Base-by-base conservation (phyloP, 2,113 vertebrate species). In the Cephalopholis sonnerati region DNA sequence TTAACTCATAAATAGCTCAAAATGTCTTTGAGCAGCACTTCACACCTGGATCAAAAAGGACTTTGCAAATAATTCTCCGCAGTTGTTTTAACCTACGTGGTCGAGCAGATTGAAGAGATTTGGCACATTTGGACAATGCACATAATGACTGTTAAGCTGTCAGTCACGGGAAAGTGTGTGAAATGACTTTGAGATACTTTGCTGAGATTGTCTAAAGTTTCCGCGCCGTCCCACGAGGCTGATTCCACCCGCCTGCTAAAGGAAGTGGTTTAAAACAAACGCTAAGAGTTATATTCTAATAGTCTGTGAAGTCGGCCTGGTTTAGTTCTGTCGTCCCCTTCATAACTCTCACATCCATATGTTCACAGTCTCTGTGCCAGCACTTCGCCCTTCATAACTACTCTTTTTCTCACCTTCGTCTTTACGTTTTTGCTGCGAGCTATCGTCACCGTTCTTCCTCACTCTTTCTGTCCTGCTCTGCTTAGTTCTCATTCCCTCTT, bases 1-100 rank as follows among this genome's bases (percentile, higher is more conserved):
- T 51, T 25, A 22, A 66, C 59, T 82, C 75, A 41, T 71, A 73
- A 89, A 79, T 79, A 79, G 75, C 87, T 80, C 51, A 65, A 59
- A 22, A n/a, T 24, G 29, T 50, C 58, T 72, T 48, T 24, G 15
- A 69, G 74, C 73, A 53, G 54, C 59, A 29, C 41, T 69, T 82
- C 67, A 77, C 83, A 75, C 70, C 54, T 58, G 74, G 71, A 82
- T 89, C 39, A 80, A 77, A 88, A 39, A 48, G 25, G 39, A 46
- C 73, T 78, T 58, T 61, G 77, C 27, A 62, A 64, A 83, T 54
- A 55, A 55, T 64, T 59, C 25, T 3, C 22, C 1, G 25, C 44
- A 57, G 46, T 78, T 76, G 68, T 80, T 90, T 81, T 66, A 65
- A 64, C 82, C 63, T 39, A 36, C 55, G 44, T 63, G 51, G 36